Conservation (phyloP, 2,888 invertebrate genomes). For the Leptothorax acervorum region DNA sequence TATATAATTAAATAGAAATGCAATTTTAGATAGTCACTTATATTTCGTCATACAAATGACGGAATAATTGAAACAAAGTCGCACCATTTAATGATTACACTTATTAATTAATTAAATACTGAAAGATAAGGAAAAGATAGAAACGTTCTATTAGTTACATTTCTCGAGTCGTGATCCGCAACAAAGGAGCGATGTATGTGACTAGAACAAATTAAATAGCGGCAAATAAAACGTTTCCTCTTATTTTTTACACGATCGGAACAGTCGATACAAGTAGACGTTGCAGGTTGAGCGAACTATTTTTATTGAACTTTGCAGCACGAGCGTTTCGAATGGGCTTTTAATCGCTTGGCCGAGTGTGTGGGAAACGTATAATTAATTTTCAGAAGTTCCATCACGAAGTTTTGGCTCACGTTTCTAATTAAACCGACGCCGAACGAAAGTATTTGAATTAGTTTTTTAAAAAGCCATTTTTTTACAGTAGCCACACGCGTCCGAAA, state of each 20-base stretch:
- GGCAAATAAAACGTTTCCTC: slow-evolving; percentile 25
- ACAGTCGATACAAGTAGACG: slow-evolving; percentile 41
- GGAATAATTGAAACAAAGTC: neutral
- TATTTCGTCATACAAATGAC: neutral
- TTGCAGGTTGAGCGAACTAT: slow-evolving; percentile 34
- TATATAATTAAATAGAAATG: neutral
- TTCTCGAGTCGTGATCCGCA: slow-evolving; percentile 12
- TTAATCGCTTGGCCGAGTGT: slow-evolving; percentile 39
- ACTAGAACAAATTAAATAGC: slow-evolving; percentile 34
- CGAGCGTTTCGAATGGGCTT: slow-evolving; percentile 42
- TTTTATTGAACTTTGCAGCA: slow-evolving; percentile 45
- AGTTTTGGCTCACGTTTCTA: slow-evolving; percentile 50
- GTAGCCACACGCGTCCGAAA: slow-evolving; percentile 8
- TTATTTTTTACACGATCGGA: slow-evolving; percentile 5
- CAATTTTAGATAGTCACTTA: neutral
- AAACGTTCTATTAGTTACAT: neutral
- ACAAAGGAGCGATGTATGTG: slow-evolving; percentile 17
- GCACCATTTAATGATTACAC: neutral
- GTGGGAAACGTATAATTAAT: slow-evolving; percentile 51
- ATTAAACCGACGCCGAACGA: slow-evolving; percentile 40
- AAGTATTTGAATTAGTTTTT: slow-evolving; percentile 51
- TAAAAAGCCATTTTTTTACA: slow-evolving; percentile 30
- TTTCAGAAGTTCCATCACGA: slow-evolving; percentile 54
- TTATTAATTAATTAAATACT: slow-evolving; percentile 20
- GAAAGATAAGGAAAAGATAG: neutral